Conservation (phyloP, 2,888 invertebrate genomes). For the Ectropis crepuscularia region DNA sequence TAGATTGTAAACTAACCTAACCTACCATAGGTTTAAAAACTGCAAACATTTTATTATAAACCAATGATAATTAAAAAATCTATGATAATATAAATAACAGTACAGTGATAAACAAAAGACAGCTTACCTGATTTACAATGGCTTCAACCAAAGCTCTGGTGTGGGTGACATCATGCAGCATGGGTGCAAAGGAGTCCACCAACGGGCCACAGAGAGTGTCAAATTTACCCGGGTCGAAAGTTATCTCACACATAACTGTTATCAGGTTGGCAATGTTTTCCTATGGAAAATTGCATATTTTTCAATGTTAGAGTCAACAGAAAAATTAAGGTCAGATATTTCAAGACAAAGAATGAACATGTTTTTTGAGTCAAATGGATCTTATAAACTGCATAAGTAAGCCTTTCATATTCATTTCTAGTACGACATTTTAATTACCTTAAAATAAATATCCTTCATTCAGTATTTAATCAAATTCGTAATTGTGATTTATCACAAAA, state of each 20-base stretch:
- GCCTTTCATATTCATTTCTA: not conserved
- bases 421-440: too few species aligned
- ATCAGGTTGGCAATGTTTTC: slow-evolving; percentile 86
- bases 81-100: too few species aligned
- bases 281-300: slow-evolving; percentile 51
- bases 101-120: not conserved
- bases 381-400: not conserved
- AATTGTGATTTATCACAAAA: too few species aligned
- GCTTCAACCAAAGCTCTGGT: slow-evolving; percentile 87
- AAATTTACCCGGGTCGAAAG: slow-evolving; percentile 91
- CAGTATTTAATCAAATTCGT: too few species aligned
- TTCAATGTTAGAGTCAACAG: slow-evolving; percentile 13
- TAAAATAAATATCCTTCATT: not conserved
- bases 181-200: slow-evolving; percentile 87
- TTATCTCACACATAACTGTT: slow-evolving; percentile 89
- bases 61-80: not conserved
- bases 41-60: too few species aligned
- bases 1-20: too few species aligned
- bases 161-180: slow-evolving; percentile 86
- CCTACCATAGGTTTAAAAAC: too few species aligned
- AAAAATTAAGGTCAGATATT: not conserved
- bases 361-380: too few species aligned
- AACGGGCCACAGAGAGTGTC: slow-evolving; percentile 88
- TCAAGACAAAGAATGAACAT: too few species aligned
- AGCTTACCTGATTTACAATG: slow-evolving; percentile 86